Percentiles rank a stretch among this genome's conserved stretches.
These are phyloP conservation scores for Platorchestia sp. DNA, from an alignment of 1,140 invertebrate genomes.

Conservation along the genomic window DNA sequence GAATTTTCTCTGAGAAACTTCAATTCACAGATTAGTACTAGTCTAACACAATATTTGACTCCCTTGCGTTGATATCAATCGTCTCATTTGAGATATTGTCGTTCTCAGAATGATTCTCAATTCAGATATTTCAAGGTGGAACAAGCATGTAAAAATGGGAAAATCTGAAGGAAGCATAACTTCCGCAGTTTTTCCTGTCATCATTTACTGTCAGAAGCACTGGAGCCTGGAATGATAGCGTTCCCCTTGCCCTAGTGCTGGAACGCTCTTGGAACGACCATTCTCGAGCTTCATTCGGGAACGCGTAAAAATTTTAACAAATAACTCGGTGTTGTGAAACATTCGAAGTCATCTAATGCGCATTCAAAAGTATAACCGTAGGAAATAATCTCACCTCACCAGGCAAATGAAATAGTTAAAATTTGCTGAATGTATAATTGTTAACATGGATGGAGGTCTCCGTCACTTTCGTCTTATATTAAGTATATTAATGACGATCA, in stretches of 20 bases:
- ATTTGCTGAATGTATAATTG: neutral
- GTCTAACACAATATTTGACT: neutral
- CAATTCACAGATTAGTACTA: too few species aligned
- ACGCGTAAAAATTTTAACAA: too few species aligned
- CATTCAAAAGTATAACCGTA: too few species aligned
- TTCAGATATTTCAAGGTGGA: neutral
- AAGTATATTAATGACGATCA: neutral
- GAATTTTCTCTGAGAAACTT: neutral
- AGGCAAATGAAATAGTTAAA: too few species aligned
- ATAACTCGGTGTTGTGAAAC: too few species aligned
- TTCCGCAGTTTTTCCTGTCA: neutral
- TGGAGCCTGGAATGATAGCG: neutral
- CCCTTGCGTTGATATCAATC: neutral
- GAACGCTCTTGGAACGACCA: neutral
- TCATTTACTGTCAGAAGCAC: neutral
- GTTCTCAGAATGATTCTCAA: neutral
- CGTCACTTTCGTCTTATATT: too few species aligned
- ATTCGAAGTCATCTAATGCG: too few species aligned
- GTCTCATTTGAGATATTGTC: neutral
- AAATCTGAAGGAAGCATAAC: neutral
- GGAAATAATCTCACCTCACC: too few species aligned
- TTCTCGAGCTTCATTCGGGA: too few species aligned
- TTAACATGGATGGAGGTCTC: neutral
- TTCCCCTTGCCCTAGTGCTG: neutral
- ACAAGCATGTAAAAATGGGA: neutral